Evolutionary conservation across 2,888 invertebrate genomes (phyloP).

Genomic region (Anthoptus insignis): DNA sequence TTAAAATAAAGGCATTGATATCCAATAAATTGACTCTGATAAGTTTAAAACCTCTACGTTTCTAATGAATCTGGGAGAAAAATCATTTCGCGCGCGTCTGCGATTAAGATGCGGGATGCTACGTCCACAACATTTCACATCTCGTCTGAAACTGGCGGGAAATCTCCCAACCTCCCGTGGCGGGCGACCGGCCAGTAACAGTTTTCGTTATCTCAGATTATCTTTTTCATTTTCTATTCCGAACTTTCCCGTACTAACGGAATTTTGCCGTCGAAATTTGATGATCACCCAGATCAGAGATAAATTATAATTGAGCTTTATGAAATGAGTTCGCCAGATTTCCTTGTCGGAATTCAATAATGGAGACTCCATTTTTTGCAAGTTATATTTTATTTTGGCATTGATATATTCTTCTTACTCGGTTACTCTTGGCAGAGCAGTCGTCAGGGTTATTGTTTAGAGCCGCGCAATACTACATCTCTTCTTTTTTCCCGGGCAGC

Average conservation of each 20-base stretch:
- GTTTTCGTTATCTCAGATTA: conserved; percentile 3
- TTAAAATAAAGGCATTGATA: no score
- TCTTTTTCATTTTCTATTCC: conserved; percentile 8
- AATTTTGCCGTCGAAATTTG: neutral
- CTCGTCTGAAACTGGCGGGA: conserved; percentile 66
- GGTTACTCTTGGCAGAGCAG: no score
- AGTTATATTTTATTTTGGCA: no score
- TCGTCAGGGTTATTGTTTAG: no score
- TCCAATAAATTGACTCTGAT: no score
- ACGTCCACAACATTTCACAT: conserved; percentile 59
- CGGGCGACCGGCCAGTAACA: conserved; percentile 36
- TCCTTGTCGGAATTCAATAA: neutral
- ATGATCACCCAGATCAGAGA: conserved; percentile 2
- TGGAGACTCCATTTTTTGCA: no score
- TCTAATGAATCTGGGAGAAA: conserved; percentile 1
- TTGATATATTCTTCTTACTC: no score
- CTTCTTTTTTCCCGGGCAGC: no score
- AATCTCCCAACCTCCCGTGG: conserved; percentile 49
- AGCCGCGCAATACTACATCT: no score
- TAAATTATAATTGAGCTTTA: conserved; percentile 2
- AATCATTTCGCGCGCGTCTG: conserved; percentile 8
- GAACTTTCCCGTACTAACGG: neutral
- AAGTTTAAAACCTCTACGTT: no score
- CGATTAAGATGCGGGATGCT: conserved; percentile 11
- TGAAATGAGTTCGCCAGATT: neutral